Evolutionary conservation across 2,888 invertebrate genomes (phyloP).

Genomic region (Petrolisthes manimaculis): DNA sequence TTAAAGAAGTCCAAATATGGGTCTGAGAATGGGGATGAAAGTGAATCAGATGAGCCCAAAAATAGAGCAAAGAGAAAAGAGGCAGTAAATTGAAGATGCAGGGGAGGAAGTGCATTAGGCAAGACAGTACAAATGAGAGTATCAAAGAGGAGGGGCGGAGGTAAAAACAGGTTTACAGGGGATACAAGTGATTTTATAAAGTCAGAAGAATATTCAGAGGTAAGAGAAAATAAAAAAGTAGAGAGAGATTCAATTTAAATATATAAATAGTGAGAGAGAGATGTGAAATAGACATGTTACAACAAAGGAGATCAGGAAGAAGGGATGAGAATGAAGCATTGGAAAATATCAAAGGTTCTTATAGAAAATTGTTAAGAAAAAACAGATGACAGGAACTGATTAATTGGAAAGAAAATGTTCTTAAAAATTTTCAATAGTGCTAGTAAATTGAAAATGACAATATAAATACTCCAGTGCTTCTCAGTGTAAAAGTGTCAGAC

Average conservation of each 20-base stretch:
- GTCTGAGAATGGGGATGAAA: neutral
- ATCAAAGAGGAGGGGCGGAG: neutral
- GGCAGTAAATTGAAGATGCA: neutral
- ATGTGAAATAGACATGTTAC: neutral
- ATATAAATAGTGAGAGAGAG: neutral
- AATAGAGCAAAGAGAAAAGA: neutral
- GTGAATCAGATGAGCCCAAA: neutral
- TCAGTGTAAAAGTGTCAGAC: no score
- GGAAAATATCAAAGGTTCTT: no score
- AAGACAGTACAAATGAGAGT: neutral
- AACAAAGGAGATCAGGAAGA: neutral
- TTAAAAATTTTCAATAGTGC: no score
- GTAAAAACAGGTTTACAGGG: neutral
- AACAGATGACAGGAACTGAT: no score
- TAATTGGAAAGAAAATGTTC: no score
- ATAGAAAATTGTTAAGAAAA: no score
- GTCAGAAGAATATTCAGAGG: neutral
- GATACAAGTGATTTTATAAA: neutral
- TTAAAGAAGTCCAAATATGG: constrained; percentile 3
- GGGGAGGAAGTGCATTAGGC: neutral
- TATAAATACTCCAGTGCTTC: no score
- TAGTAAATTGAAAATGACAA: no score
- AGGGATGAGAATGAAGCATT: neutral
- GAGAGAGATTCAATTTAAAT: neutral
- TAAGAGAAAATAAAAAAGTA: constrained; percentile 25